Evolutionary conservation across 1,140 invertebrate genomes (phyloP).

Genomic region (Galleria mellonella): DNA sequence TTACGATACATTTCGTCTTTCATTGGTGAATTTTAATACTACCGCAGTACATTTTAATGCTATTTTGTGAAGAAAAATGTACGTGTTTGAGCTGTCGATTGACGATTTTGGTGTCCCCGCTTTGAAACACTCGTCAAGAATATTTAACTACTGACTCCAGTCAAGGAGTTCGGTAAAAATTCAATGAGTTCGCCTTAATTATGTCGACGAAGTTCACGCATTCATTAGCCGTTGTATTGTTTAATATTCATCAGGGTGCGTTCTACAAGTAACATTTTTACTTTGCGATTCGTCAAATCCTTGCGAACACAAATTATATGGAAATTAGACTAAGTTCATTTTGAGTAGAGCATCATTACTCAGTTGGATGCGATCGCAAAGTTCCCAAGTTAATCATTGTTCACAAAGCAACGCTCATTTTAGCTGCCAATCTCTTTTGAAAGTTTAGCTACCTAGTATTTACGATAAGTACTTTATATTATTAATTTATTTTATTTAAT

Average conservation of each 20-base stretch:
- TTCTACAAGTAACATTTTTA: constrained; percentile 36
- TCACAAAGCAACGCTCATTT: constrained; percentile 2
- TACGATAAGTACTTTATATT: too few relatives aligned
- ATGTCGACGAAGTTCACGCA: constrained; percentile 39
- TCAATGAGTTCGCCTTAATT: constrained; percentile 49
- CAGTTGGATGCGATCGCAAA: constrained; percentile 3
- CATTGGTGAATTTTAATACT: too few relatives aligned
- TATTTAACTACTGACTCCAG: constrained; percentile 29
- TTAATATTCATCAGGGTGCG: constrained; percentile 50
- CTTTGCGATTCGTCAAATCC: constrained; percentile 24
- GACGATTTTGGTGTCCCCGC: constrained; percentile 7
- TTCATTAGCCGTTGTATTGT: constrained; percentile 35
- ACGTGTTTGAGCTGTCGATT: too few relatives aligned
- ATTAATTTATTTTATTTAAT: too few relatives aligned
- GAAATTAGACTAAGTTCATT: constrained; percentile 36
- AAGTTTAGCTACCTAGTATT: too few relatives aligned
- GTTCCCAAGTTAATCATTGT: constrained; percentile 19
- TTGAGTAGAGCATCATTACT: constrained; percentile 12
- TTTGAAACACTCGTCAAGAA: constrained; percentile 23
- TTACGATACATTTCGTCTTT: too few relatives aligned
- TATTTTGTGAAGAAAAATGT: too few relatives aligned
- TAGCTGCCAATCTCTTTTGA: neutral
- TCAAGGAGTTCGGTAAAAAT: constrained; percentile 33
- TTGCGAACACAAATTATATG: constrained; percentile 35
- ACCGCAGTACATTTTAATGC: too few relatives aligned